Evolutionary conservation across 2,797 vertebrate genomes (phyloP).

Genomic region (Bovichtus diacanthus): DNA sequence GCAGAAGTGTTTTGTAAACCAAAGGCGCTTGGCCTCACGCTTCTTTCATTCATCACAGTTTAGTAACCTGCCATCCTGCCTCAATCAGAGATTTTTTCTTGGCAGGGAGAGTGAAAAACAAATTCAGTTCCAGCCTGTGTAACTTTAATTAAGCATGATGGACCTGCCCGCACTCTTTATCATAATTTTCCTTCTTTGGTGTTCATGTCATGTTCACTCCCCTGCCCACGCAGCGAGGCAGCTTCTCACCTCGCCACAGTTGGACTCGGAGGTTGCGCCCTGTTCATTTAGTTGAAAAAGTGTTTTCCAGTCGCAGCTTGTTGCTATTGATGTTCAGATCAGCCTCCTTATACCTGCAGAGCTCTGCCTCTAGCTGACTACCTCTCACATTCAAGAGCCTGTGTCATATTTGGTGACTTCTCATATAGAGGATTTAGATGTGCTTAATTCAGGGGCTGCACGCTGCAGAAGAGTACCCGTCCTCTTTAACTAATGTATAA

Average conservation of each 20-base stretch:
- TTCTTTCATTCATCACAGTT: constrained; percentile 48
- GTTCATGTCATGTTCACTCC: constrained; percentile 50
- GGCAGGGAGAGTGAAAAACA: constrained; percentile 56
- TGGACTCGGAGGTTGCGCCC: background rate
- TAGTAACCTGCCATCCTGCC: constrained; percentile 49
- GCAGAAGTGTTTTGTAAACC: constrained; percentile 3
- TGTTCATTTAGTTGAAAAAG: background rate
- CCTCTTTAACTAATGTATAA: background rate
- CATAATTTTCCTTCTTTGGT: constrained; percentile 52
- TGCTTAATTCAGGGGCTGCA: background rate
- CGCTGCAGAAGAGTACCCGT: background rate
- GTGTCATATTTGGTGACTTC: background rate
- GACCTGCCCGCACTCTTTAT: constrained; percentile 57
- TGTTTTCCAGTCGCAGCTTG: background rate
- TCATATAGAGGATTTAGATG: background rate
- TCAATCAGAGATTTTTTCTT: constrained; percentile 54
- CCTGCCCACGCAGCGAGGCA: constrained; percentile 26
- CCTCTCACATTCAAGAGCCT: background rate
- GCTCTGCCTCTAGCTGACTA: background rate
- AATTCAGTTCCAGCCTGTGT: constrained; percentile 56
- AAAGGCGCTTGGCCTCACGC: constrained; percentile 13
- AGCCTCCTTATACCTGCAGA: background rate
- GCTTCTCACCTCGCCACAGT: background rate
- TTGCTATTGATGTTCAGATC: background rate
- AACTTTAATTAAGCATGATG: constrained; percentile 69